Evolutionary conservation across 2,888 invertebrate genomes (phyloP), one percentile per base, ranked within the genome.

Genomic region (Neuroscelio doddi): DNA sequence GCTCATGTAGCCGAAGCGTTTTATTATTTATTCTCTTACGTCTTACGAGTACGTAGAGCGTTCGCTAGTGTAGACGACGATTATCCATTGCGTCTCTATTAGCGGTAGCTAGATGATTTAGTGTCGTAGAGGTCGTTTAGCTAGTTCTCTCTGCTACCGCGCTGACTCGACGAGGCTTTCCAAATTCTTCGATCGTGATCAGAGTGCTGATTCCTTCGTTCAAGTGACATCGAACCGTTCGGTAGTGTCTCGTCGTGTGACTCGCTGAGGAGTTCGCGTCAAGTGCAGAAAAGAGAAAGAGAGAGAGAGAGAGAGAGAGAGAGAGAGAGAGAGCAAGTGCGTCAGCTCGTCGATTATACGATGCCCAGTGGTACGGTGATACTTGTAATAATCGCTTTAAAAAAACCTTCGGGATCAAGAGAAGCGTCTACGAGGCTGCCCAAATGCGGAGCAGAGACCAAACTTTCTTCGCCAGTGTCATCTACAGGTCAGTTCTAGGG

Each of bases 11-110:
- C 76, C 67, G 73, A 75, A 78, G 73, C 75, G 76, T 80, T 77
- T 80, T 80, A 80, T 82, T 83, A 83, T 83, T 84, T 83, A 83
- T 83, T 84, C 77, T 81, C 78, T 79, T 80, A 79, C 76, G 75
- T 79, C 78, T 75, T 78, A 74, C 70, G 64, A 75, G 72, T 74
- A 73, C 71, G 74, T 79, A 77, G 76, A 72, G 65, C 78, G 74
- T 77, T 76, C 77, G 73, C 72, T 76, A 74, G 73, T 70, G 72
- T 77, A 78, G 73, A 76, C 75, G 71, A 71, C 53, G 70, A 68
- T 69, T 70, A 77, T 74, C 73, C 74, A 68, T 76, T 76, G 75
- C 75, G 79, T 79, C 78, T 79, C 72, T 79, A 74, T 76, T 79
- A 79, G 76, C 75, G 72, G 57, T 72, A 78, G 74, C 73, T 71